Evolutionary conservation across 1,140 invertebrate species (phyloP), one percentile per base, ranked within the genome.

Genomic region (Thalassaphorura encarpata): DNA sequence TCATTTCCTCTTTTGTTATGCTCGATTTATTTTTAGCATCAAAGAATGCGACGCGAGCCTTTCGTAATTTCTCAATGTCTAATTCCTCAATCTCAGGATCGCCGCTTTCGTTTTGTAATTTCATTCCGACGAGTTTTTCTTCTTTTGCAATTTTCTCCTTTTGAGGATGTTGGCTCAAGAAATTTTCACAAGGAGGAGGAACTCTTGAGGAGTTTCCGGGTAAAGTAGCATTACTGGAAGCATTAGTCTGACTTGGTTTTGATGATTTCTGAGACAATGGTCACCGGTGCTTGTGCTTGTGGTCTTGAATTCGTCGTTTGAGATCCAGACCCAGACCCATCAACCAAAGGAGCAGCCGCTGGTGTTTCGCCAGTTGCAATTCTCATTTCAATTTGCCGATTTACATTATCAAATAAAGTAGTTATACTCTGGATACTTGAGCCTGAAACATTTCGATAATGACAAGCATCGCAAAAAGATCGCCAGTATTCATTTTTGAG

Each of bases 401-500:
- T n/a, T n/a, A n/a, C n/a, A n/a, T n/a, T n/a, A n/a, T n/a, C n/a
- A n/a, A n/a, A n/a, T n/a, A n/a, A n/a, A n/a, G n/a, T n/a, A n/a
- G n/a, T n/a, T n/a, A n/a, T n/a, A n/a, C n/a, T n/a, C n/a, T n/a
- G 28, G n/a, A 19, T 21, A 15, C 13, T 13, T 19, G 4, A 16
- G 16, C 8, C 46, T 26, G 54, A 47, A 40, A 43, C 54, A 15
- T 50, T 39, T 42, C 54, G 46, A 18, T 46, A 54, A 24, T 73
- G 73, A 60, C 78, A 79, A 5, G 75, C 76, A 51, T 76, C 75
- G 62, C 78, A 79, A 24, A 76, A 75, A 21, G 77, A 70, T 56
- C 74, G 72, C 77, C 77, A 79, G 46, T 72, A 68, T 4, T 73
- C 71, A 63, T 79, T 79, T 64, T 75, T 73, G 23, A 78, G 54